Evolutionary conservation across 2,113 vertebrate species (phyloP).

Genomic region (Ailuropoda melanoleuca): DNA sequence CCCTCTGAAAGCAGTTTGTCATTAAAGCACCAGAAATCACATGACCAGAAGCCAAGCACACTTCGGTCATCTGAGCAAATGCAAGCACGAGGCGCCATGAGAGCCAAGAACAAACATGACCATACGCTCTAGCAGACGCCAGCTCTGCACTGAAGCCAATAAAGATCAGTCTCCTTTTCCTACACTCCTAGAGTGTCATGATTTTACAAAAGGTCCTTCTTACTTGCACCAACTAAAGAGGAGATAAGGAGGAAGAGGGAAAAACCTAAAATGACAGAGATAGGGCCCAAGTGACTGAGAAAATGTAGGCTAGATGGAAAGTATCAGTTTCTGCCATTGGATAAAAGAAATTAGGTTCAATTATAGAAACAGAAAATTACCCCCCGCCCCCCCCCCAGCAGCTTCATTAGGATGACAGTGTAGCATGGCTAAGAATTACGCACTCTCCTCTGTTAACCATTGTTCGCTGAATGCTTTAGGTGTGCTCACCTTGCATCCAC

Average conservation of each 20-base stretch:
- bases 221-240: background rate
- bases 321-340: background rate
- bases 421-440: background rate
- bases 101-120: background rate
- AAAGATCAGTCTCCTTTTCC: no score
- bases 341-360: background rate
- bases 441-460: background rate
- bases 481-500: background rate
- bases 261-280: background rate
- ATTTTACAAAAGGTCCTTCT: background rate
- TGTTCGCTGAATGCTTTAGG: background rate
- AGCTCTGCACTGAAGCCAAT: background rate
- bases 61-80: background rate
- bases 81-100: background rate
- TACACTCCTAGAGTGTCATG: background rate
- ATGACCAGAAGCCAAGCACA: background rate
- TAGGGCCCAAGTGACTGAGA: background rate
- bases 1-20: background rate
- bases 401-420: background rate
- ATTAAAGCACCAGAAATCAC: background rate
- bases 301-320: background rate
- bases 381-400: fast-evolving
- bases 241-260: background rate
- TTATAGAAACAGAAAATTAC: background rate
- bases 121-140: no score